Evolutionary conservation across 2,888 invertebrate species (phyloP).

Genomic region (Catocala sponsa): DNA sequence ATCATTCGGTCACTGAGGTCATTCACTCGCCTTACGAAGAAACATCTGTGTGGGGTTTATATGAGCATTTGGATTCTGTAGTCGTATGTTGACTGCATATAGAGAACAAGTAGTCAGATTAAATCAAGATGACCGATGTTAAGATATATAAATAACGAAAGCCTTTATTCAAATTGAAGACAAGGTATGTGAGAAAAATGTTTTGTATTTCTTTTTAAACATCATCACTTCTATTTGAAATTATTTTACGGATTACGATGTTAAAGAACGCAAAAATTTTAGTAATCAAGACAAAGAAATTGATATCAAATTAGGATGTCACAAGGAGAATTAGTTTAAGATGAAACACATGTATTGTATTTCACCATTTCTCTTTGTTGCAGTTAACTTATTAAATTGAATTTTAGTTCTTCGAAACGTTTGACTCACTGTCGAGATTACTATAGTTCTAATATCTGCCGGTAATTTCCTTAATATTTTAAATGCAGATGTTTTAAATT

Average conservation of each 20-base stretch:
- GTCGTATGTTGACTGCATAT: background rate
- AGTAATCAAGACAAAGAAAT: too few species aligned
- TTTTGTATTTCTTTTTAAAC: too few species aligned
- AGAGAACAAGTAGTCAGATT: background rate
- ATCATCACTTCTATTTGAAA: too few species aligned
- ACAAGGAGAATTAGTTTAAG: too few species aligned
- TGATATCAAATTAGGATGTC: too few species aligned
- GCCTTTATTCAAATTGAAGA: too few species aligned
- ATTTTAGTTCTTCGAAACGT: background rate
- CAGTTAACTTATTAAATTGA: background rate
- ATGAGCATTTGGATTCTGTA: conserved; percentile 2
- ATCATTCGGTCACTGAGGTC: conserved; percentile 67
- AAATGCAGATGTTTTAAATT: background rate
- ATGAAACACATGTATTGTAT: too few species aligned
- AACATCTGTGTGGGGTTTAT: conserved; percentile 45
- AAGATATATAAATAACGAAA: background rate
- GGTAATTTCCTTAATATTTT: background rate
- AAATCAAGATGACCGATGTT: background rate
- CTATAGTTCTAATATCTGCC: background rate
- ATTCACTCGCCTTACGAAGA: conserved; percentile 64
- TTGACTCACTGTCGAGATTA: conserved; percentile 1
- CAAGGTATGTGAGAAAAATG: too few species aligned
- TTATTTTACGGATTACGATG: too few species aligned
- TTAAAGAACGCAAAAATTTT: too few species aligned
- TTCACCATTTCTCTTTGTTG: too few species aligned